These are phyloP conservation scores for Acrocephalus arundinaceus DNA, from an alignment of 2,113 vertebrate species.

Conservation along the genomic window DNA sequence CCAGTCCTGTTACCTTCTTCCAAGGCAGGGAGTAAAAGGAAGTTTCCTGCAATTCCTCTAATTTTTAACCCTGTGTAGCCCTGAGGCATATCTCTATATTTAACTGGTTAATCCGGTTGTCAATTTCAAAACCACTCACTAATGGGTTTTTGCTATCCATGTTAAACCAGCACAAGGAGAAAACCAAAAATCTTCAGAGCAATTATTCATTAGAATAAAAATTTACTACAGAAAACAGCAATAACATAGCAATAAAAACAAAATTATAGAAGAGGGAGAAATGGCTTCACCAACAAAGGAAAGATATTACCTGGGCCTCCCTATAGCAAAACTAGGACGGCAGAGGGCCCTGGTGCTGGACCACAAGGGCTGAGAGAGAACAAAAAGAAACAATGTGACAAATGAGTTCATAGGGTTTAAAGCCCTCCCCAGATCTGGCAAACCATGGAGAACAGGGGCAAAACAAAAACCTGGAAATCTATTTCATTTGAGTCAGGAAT, in stretches of 20 bases:
- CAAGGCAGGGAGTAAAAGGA: too few species aligned
- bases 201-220: background rate
- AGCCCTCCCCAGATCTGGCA: accelerated
- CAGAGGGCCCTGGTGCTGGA: background rate
- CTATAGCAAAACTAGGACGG: background rate
- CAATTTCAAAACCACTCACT: too few species aligned
- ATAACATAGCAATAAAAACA: background rate
- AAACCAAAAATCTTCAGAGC: background rate
- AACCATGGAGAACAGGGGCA: background rate
- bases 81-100: too few species aligned
- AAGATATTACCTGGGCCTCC: background rate
- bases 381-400: background rate
- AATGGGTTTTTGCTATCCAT: too few species aligned
- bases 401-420: background rate
- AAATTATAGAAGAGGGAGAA: background rate
- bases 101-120: too few species aligned
- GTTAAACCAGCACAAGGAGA: background rate
- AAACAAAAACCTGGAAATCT: background rate
- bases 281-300: background rate
- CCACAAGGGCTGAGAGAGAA: background rate
- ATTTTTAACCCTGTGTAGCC: too few species aligned
- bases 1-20: too few species aligned
- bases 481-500: background rate
- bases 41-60: too few species aligned
- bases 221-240: background rate